Base-by-base conservation (phyloP, 2,113 vertebrate genomes). In the Scomber scombrus region DNA sequence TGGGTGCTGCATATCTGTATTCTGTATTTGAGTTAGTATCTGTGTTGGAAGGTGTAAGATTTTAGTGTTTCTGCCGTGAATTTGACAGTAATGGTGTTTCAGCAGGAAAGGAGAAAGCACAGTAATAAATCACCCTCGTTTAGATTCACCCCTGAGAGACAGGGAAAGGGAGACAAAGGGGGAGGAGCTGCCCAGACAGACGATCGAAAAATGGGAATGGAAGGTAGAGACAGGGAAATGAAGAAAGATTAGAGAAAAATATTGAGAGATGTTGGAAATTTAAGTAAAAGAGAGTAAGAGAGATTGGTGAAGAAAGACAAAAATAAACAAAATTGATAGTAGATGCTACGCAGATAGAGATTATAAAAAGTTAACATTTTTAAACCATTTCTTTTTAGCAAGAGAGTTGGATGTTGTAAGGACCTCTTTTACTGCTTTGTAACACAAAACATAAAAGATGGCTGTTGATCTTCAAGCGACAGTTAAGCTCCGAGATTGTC, bases 71-170 rank as follows among this genome's bases (percentile, higher is more conserved):
- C 62, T 58, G 70, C 69, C 23, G 46, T 82, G 85, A 75, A 65
- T 85, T 71, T 88, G 85, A 81, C 73, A 84, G 54, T 87, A 86
- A 89, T 83, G 80, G 71, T 66, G 66, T 78, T 86, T 90, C 85
- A 84, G 83, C 82, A 80, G 69, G 68, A 86, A 84, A 83, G 82
- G 73, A 87, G 84, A 88, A 86, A 85, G 74, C 71, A 15, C 1
- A 2, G 79, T 80, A 81, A 92, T 92, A 90, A 93, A 92, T 92
- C 88, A 91, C 71, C 75, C 61, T 71, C 10, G 58, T 87, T 81
- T 86, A 85, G 56, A 83, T 61, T 71, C 75, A 86, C 78, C 74
- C 79, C 64, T 34, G 74, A 71, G 81, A 76, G 66, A 76, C 23
- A 29, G 18, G 34, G 34, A 55, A 34, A 62, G 56, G 26, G 13